Conservation (phyloP, 2,888 invertebrate genomes). For the Heliothis peltigera region DNA sequence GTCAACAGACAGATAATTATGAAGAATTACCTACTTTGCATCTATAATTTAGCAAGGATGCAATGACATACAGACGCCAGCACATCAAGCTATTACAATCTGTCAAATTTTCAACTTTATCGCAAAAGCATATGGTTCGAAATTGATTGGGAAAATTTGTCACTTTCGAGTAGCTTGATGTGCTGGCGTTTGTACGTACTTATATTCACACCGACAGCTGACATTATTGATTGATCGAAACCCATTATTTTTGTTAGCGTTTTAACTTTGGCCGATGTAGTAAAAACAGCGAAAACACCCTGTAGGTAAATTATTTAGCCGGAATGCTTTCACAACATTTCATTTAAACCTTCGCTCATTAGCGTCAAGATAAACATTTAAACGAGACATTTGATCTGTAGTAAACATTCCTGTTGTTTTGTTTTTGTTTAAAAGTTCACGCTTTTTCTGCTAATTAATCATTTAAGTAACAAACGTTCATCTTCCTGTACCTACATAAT, state of each 20-base stretch:
- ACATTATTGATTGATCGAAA: slow-evolving; percentile 45
- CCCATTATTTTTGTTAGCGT: slow-evolving; percentile 27
- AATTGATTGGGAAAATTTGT: too few species aligned
- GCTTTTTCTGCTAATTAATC: slow-evolving; percentile 6
- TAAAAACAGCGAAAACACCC: slow-evolving; percentile 10
- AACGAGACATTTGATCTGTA: slow-evolving; percentile 30
- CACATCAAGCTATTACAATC: too few species aligned
- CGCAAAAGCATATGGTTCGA: too few species aligned
- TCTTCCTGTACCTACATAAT: too few species aligned
- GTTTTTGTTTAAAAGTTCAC: slow-evolving; percentile 13
- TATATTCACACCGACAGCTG: slow-evolving; percentile 34
- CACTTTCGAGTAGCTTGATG: too few species aligned
- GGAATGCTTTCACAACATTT: slow-evolving; percentile 23
- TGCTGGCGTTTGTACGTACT: too few species aligned
- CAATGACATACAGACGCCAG: slow-evolving; percentile 8
- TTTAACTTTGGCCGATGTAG: slow-evolving; percentile 20
- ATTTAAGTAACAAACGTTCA: too few species aligned
- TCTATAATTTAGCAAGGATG: neutral
- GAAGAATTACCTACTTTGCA: too few species aligned
- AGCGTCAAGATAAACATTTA: slow-evolving; percentile 32
- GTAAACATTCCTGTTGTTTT: slow-evolving; percentile 23
- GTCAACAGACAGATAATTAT: too few species aligned
- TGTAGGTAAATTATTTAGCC: slow-evolving; percentile 15
- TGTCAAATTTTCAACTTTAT: too few species aligned
- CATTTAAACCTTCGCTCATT: slow-evolving; percentile 3